These are phyloP conservation scores for Pitta sordida DNA, from an alignment of 2,113 vertebrate genomes.

Conservation along the genomic window DNA sequence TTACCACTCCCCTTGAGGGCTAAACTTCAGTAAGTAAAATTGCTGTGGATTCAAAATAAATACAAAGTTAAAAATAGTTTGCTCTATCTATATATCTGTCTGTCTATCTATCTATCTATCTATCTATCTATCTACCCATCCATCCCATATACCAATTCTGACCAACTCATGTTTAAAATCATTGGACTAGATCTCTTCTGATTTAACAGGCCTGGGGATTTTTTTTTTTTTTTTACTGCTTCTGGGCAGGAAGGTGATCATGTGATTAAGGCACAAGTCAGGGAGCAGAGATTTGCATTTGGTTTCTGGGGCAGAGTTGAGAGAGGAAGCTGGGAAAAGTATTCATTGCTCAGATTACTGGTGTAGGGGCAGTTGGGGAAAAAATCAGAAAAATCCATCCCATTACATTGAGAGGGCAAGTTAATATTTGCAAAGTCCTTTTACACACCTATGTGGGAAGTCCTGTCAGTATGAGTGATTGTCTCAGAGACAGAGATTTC, in stretches of 20 bases:
- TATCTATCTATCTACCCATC: not conserved
- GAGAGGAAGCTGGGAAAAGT: not conserved
- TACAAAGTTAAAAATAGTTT: not conserved
- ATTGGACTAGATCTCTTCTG: not conserved
- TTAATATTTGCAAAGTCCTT: not conserved
- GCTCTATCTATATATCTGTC: not conserved
- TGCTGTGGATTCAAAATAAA: not conserved
- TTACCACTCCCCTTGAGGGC: not conserved
- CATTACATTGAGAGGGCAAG: not conserved
- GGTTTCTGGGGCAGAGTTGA: constrained; percentile 42
- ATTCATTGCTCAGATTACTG: not conserved
- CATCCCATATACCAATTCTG: not conserved
- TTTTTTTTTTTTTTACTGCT: not conserved
- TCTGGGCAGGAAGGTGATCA: constrained; percentile 14
- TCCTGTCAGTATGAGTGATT: not conserved
- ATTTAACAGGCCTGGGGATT: not conserved
- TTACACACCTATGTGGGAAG: not conserved
- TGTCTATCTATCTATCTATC: not conserved
- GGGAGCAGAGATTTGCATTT: constrained; percentile 12
- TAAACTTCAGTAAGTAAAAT: not conserved
- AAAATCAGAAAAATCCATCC: not conserved
- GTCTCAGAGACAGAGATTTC: constrained; percentile 5
- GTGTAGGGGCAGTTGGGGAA: not conserved
- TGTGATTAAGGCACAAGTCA: constrained; percentile 23
- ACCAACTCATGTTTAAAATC: not conserved